Evolutionary conservation across 2,113 vertebrate species (phyloP).

Genomic region (Otis tarda): DNA sequence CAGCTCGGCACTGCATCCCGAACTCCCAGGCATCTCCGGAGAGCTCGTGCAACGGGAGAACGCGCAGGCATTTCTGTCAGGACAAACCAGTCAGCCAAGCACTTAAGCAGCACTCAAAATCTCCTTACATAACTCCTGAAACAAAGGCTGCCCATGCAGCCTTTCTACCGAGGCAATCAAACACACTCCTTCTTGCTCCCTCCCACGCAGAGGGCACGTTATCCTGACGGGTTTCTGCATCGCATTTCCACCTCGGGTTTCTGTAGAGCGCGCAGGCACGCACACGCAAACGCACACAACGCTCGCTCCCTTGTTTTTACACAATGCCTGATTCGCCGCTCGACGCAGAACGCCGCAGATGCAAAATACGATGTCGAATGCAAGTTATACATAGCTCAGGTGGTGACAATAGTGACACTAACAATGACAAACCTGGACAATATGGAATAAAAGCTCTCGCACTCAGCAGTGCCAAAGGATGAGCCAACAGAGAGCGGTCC

Average conservation of each 20-base stretch:
- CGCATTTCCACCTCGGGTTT: neutral
- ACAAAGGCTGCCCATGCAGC: neutral
- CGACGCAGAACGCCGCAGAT: too few relatives aligned
- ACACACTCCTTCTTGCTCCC: neutral
- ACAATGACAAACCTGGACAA: neutral
- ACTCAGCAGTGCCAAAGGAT: neutral
- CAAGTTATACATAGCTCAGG: neutral
- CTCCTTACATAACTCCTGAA: neutral
- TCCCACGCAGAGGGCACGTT: neutral
- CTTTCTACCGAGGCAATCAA: neutral
- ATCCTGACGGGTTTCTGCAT: neutral
- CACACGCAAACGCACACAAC: rapidly evolving
- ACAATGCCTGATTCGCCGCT: neutral
- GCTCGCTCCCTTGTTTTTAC: neutral
- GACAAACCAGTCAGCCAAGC: neutral
- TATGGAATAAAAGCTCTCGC: neutral
- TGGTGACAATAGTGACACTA: neutral
- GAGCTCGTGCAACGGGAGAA: neutral
- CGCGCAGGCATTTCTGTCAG: neutral
- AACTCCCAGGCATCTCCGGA: neutral
- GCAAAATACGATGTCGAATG: neutral
- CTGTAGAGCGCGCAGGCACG: neutral
- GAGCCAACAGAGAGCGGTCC: neutral
- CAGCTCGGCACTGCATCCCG: neutral
- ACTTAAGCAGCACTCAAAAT: neutral